These are phyloP conservation scores for Drosophila engyochracea DNA, from an alignment of 2,888 invertebrate species.

Conservation along the genomic window DNA sequence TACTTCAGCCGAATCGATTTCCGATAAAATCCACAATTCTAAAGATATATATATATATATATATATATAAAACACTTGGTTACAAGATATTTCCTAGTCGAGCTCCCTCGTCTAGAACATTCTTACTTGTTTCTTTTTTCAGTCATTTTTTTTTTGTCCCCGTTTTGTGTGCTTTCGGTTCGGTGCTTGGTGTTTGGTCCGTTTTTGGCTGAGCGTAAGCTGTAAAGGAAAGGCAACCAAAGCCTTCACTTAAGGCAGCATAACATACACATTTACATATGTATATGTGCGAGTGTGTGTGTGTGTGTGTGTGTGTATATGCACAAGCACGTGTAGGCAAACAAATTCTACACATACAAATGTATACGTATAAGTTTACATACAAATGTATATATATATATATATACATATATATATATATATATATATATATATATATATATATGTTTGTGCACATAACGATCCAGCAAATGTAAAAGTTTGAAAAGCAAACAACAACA, in stretches of 20 bases:
- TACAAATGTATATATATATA: neutral
- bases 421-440: neutral
- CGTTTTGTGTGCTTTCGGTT: conserved; percentile 20
- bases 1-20: neutral
- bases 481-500: conserved; percentile 42
- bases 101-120: neutral
- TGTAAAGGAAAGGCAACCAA: conserved; percentile 33
- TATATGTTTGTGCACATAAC: conserved; percentile 3
- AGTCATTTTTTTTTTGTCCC: conserved; percentile 14
- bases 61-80: neutral
- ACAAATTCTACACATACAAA: neutral
- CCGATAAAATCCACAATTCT: neutral
- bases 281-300: neutral
- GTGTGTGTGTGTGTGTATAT: conserved; percentile 1
- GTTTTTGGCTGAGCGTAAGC: conserved; percentile 29
- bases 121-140: neutral
- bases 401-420: neutral
- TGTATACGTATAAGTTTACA: conserved; percentile 1
- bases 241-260: conserved; percentile 33
- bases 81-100: neutral
- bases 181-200: conserved; percentile 14
- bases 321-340: conserved; percentile 26
- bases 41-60: neutral
- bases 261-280: conserved; percentile 14
- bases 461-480: conserved; percentile 36